phyloP scores from a whole-genome alignment of 2,888 invertebrate species.

The Sinohyriopsis cumingii region DNA sequence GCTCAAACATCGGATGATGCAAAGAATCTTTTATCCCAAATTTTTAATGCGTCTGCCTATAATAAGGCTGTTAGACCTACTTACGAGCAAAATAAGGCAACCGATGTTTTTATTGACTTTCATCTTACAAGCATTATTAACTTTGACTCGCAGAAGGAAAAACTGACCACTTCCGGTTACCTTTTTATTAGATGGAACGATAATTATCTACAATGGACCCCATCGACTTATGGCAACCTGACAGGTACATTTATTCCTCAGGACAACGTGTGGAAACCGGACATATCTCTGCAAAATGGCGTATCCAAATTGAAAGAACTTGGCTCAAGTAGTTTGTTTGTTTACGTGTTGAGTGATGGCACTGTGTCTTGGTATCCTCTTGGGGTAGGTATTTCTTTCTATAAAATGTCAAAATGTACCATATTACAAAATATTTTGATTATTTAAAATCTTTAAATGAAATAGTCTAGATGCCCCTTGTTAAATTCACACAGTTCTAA shows the following conservation, averaged over 20 bases:
- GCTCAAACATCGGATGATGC: conserved; percentile 3
- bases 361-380: conserved; percentile 1
- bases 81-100: conserved; percentile 6
- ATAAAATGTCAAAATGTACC: too few relatives aligned
- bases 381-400: not conserved
- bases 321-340: conserved; percentile 1
- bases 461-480: too few relatives aligned
- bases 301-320: conserved; percentile 3
- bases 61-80: conserved; percentile 17
- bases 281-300: conserved; percentile 7
- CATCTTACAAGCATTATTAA: conserved; percentile 20
- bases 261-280: conserved; percentile 9
- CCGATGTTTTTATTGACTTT: conserved; percentile 25
- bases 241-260: not conserved
- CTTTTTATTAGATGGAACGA: conserved; percentile 25
- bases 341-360: not conserved
- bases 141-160: conserved; percentile 21
- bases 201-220: conserved; percentile 18
- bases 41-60: conserved; percentile 16
- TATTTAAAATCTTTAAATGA: too few relatives aligned
- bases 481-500: too few relatives aligned
- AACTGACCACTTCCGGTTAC: conserved; percentile 24
- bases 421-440: too few relatives aligned
- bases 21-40: conserved; percentile 4
- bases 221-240: conserved; percentile 9